Conservation (phyloP, 2,797 vertebrate species). For the Amblyopsis hoosieri region DNA sequence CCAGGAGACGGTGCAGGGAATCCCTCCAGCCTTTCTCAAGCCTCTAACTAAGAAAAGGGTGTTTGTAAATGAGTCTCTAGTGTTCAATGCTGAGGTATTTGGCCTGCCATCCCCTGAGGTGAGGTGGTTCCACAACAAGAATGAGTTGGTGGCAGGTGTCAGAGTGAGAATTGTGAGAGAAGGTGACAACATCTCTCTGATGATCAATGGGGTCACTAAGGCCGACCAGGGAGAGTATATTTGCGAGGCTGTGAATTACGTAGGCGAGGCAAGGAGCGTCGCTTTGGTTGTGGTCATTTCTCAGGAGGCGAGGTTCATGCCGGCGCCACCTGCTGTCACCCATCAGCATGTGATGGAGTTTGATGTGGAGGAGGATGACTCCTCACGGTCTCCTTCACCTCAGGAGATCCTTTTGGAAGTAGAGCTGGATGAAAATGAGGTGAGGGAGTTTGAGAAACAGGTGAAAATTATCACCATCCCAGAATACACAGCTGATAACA, state of each 20-base stretch:
- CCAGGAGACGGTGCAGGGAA: conserved; percentile 88
- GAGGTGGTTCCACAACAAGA: conserved; percentile 94
- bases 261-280: conserved; percentile 93
- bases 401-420: conserved; percentile 98
- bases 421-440: conserved; percentile 94
- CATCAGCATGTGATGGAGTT: conserved; percentile 98
- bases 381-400: conserved; percentile 94
- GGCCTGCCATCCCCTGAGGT: conserved; percentile 90
- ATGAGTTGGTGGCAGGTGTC: conserved; percentile 76
- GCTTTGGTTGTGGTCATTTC: conserved; percentile 86
- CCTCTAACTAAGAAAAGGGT: conserved; percentile 86
- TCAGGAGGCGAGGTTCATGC: conserved; percentile 82
- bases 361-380: conserved; percentile 86
- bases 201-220: conserved; percentile 81
- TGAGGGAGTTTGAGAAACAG: conserved; percentile 96
- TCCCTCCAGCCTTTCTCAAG: conserved; percentile 93
- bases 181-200: conserved; percentile 83
- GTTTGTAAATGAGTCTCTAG: conserved; percentile 84
- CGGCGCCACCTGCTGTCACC: conserved; percentile 88
- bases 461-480: conserved; percentile 98
- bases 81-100: conserved; percentile 87
- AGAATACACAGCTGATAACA: conserved; percentile 92
- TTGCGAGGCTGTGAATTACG: conserved; percentile 92
- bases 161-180: conserved; percentile 84
- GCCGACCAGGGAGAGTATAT: conserved; percentile 90